Percentiles rank a stretch among this genome's conserved stretches.
Evolutionary conservation across 2,113 vertebrate species (phyloP).

Genomic region (Lophura nycthemera): DNA sequence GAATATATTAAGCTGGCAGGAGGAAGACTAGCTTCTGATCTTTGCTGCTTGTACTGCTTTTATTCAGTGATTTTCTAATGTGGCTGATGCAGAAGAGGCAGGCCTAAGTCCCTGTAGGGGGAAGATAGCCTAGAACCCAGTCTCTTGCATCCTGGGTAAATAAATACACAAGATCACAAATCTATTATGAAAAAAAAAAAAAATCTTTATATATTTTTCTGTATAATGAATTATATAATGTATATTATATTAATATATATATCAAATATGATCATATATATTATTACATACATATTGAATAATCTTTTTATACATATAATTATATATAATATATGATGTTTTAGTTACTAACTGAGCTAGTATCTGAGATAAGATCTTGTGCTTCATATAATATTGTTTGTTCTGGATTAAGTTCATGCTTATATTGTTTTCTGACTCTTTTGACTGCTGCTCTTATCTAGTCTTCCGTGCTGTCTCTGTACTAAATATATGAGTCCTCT

Average conservation of each 20-base stretch:
- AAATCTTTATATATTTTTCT: too few species aligned
- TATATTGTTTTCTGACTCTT: not conserved
- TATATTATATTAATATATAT: too few species aligned
- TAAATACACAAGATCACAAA: not conserved
- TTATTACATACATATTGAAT: too few species aligned
- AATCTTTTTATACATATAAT: too few species aligned
- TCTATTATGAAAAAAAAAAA: not conserved
- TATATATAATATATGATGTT: not conserved
- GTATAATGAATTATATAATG: too few species aligned
- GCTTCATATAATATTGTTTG: rapidly evolving
- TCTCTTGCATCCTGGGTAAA: not conserved
- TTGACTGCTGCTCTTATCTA: not conserved
- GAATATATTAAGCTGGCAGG: not conserved
- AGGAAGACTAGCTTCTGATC: not conserved
- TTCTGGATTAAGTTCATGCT: not conserved
- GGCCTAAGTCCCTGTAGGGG: not conserved
- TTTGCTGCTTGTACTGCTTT: not conserved
- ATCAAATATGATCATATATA: too few species aligned
- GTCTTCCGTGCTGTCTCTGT: not conserved
- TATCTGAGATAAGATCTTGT: not conserved
- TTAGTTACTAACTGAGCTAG: not conserved
- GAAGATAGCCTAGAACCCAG: not conserved
- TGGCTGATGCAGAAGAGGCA: not conserved
- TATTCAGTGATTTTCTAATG: not conserved
- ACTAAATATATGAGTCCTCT: not conserved